A percentile compares a stretch with the other conserved stretches of the same genome.
These are phyloP conservation scores for Phenacoccus solenopsis DNA, from an alignment of 1,140 invertebrate genomes.

Conservation along the genomic window DNA sequence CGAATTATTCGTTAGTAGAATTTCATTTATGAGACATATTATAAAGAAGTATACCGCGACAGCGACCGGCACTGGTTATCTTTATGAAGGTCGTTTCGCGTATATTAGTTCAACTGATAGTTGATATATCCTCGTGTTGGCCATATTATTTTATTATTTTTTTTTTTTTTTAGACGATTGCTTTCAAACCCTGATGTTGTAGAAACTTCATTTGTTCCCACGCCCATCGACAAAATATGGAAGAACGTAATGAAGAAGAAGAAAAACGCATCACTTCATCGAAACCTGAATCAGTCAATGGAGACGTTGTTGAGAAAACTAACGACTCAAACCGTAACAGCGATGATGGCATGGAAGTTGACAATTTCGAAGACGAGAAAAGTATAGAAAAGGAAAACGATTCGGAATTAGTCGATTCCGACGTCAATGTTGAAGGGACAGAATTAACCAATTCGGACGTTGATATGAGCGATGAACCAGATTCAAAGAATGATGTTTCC, in stretches of 20 bases:
- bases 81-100: too few species aligned
- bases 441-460: neutral
- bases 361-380: neutral
- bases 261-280: neutral
- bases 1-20: too few species aligned
- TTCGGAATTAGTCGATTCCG: neutral
- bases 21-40: too few species aligned
- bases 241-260: neutral
- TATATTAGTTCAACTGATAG: too few species aligned
- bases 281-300: too few species aligned
- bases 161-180: too few species aligned
- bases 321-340: neutral
- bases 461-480: neutral
- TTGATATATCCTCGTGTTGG: too few species aligned
- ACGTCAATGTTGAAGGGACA: neutral
- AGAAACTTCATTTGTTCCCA: too few species aligned
- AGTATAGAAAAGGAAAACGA: neutral
- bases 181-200: too few species aligned
- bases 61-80: too few species aligned
- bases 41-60: too few species aligned
- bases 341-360: neutral
- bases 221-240: neutral
- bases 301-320: neutral
- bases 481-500: neutral
- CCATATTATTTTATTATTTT: too few species aligned